A percentile compares a stretch with the other conserved stretches of the same genome.
These are phyloP conservation scores for Epirrita christyi DNA, from an alignment of 2,888 invertebrate genomes.

Conservation along the genomic window DNA sequence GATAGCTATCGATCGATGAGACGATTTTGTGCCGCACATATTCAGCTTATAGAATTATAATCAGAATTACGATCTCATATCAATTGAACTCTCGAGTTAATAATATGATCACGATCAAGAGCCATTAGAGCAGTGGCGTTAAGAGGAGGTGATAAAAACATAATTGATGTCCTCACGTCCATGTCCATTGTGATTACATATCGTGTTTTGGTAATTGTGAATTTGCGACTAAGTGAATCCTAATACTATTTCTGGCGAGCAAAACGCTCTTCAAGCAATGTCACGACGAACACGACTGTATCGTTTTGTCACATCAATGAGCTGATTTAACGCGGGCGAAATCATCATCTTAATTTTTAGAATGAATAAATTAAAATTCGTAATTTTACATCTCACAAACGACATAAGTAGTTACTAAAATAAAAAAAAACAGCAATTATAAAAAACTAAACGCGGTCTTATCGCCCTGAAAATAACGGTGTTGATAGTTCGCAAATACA, in stretches of 20 bases:
- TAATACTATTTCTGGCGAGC: conserved; percentile 38
- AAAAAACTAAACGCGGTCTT: too few relatives aligned
- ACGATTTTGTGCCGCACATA: not conserved
- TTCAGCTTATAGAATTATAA: not conserved
- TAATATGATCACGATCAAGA: conserved; percentile 29
- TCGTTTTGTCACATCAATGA: conserved; percentile 60
- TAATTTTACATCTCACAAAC: too few relatives aligned
- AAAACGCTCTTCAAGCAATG: conserved; percentile 51
- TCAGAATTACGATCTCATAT: not conserved
- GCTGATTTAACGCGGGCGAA: conserved; percentile 51
- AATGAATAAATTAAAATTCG: too few relatives aligned
- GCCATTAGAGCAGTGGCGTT: conserved; percentile 24
- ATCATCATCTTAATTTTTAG: conserved; percentile 15
- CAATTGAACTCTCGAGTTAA: conserved; percentile 5
- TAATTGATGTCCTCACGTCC: conserved; percentile 49
- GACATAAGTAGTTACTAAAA: too few relatives aligned
- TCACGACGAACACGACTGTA: conserved; percentile 62
- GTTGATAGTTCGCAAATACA: too few relatives aligned
- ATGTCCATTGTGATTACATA: conserved; percentile 42
- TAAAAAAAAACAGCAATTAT: too few relatives aligned
- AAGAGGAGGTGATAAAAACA: conserved; percentile 35
- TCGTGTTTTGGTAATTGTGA: conserved; percentile 49
- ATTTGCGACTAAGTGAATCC: conserved; percentile 30
- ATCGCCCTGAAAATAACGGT: too few relatives aligned
- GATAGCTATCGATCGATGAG: not conserved